Conservation (phyloP, 2,797 vertebrate genomes). For the Myotis findleyi region DNA sequence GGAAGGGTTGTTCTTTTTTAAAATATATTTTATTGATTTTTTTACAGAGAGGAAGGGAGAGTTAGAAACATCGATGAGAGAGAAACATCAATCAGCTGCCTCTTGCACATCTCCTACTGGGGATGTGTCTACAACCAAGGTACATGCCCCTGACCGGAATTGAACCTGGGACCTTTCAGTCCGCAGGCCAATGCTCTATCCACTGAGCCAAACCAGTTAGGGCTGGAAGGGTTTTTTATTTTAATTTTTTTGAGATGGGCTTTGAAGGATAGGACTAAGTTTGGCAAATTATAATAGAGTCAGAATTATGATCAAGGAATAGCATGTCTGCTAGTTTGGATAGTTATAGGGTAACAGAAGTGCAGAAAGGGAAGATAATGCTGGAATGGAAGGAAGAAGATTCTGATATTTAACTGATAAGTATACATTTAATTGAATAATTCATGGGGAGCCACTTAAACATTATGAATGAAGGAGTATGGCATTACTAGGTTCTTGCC, state of each 20-base stretch:
- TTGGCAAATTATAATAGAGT: neutral
- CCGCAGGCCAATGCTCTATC: too few relatives aligned
- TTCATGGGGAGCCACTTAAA: neutral
- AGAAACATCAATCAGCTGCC: too few relatives aligned
- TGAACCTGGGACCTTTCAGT: too few relatives aligned
- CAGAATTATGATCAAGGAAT: neutral
- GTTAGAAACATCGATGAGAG: too few relatives aligned
- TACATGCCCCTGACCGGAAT: too few relatives aligned
- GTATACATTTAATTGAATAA: neutral
- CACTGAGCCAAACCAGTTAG: too few relatives aligned
- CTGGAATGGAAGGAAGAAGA: neutral
- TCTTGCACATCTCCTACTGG: too few relatives aligned
- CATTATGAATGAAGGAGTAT: neutral
- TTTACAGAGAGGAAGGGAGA: too few relatives aligned
- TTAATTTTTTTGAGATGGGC: neutral
- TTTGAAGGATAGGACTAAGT: neutral
- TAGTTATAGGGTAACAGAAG: neutral
- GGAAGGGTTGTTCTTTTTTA: neutral
- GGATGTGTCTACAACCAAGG: too few relatives aligned
- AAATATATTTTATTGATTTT: too few relatives aligned
- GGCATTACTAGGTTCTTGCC: neutral
- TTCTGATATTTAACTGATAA: neutral
- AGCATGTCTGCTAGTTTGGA: neutral
- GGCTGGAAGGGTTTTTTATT: neutral
- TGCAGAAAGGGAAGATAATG: neutral